phyloP scores from a whole-genome alignment of 2,888 invertebrate species.

The Cephus pygmeus region DNA sequence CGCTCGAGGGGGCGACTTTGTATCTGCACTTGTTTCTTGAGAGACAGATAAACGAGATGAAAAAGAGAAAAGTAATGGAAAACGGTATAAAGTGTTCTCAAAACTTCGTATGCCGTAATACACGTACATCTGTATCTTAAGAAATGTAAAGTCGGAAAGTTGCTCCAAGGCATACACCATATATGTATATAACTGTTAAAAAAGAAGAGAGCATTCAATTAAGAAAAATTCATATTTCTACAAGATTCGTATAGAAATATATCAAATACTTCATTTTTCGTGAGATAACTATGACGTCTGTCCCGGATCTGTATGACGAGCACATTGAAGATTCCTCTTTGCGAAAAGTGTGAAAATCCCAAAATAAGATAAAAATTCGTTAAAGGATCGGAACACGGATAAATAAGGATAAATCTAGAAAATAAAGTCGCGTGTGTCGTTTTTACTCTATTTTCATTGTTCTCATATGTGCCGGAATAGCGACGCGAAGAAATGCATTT shows the following conservation, averaged over 20 bases:
- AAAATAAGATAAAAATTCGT: neutral
- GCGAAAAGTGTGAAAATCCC: neutral
- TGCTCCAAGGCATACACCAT: neutral
- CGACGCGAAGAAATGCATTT: neutral
- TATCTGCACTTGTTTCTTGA: neutral
- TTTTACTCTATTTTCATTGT: neutral
- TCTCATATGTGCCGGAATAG: neutral
- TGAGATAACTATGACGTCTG: too few relatives aligned
- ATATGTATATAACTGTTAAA: neutral
- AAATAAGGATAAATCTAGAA: too few relatives aligned
- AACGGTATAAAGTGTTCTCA: neutral
- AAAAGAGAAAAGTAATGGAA: neutral
- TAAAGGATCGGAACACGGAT: neutral
- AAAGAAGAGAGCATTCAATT: neutral
- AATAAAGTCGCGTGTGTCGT: neutral
- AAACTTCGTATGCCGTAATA: neutral
- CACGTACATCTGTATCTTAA: neutral
- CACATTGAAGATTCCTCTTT: neutral
- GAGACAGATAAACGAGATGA: neutral
- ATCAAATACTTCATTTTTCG: too few relatives aligned
- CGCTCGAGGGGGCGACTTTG: neutral
- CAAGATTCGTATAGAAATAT: neutral
- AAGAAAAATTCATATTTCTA: neutral
- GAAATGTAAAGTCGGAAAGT: neutral
- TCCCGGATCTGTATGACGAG: neutral